Percentiles rank a stretch among this genome's conserved stretches.
Conservation (phyloP, 2,888 invertebrate genomes). For the Eudasyphora cyanicolor region DNA sequence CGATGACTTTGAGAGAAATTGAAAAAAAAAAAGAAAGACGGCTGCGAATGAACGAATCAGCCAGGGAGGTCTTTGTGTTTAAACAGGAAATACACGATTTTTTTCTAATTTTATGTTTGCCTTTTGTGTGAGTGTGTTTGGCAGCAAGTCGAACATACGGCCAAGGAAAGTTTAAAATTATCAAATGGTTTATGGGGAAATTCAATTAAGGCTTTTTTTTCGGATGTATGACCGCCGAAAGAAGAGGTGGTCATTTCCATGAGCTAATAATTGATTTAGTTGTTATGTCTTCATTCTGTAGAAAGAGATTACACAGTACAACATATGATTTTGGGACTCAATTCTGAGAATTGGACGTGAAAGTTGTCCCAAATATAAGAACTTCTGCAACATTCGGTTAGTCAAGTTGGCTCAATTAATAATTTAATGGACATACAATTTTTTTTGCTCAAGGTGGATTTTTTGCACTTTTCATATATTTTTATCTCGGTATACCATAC, state of each 20-base stretch:
- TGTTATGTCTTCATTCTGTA: too few relatives aligned
- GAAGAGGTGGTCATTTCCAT: background rate
- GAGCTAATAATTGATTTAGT: background rate
- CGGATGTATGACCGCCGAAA: background rate
- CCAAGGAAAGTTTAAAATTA: conserved; percentile 15
- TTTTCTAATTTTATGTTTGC: background rate
- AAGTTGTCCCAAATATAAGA: too few relatives aligned
- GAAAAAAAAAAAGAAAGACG: conserved; percentile 19
- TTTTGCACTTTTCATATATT: too few relatives aligned
- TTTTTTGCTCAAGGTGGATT: too few relatives aligned
- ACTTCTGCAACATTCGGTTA: too few relatives aligned
- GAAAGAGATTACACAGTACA: too few relatives aligned
- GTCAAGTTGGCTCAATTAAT: too few relatives aligned
- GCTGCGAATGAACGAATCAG: background rate
- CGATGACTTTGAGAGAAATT: conserved; percentile 14
- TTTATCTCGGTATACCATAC: too few relatives aligned
- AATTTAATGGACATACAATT: too few relatives aligned
- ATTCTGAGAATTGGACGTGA: too few relatives aligned
- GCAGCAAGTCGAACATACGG: background rate
- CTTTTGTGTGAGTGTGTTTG: background rate
- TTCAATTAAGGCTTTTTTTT: conserved; percentile 4
- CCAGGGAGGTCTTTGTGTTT: conserved; percentile 25
- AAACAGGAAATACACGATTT: conserved; percentile 51
- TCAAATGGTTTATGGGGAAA: conserved; percentile 23
- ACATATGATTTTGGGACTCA: too few relatives aligned